Conservation (phyloP, 2,888 invertebrate species). For the Parnassius mnemosyne region DNA sequence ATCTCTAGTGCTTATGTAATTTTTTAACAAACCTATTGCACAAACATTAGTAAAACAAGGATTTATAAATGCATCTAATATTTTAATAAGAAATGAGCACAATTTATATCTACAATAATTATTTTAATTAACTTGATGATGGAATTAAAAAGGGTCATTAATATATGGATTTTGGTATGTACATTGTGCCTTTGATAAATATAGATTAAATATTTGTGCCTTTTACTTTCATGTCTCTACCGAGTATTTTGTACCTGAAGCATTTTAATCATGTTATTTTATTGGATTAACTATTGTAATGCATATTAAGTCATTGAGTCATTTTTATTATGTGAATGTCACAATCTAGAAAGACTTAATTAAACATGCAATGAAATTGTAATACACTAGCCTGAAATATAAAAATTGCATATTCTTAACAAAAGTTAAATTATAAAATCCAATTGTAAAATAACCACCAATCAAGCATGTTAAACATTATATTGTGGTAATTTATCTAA, state of each 20-base stretch:
- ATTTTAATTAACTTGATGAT: constrained; percentile 13
- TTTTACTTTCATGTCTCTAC: constrained; percentile 65
- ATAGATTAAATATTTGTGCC: constrained; percentile 73
- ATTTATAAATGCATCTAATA: background rate
- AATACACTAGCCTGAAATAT: too few relatives aligned
- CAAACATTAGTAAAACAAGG: too few relatives aligned
- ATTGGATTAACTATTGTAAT: constrained; percentile 1
- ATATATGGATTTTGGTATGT: constrained; percentile 59
- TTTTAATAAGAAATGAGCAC: background rate
- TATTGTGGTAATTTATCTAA: too few relatives aligned
- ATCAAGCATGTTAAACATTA: too few relatives aligned
- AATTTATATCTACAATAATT: constrained; percentile 1
- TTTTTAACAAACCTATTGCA: too few relatives aligned
- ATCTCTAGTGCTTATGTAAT: too few relatives aligned
- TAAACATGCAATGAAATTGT: too few relatives aligned
- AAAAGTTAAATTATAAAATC: too few relatives aligned
- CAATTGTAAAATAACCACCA: too few relatives aligned
- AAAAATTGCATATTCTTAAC: too few relatives aligned
- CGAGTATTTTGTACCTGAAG: constrained; percentile 67
- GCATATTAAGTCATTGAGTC: constrained; percentile 3
- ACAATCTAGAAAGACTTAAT: background rate
- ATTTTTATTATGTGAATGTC: background rate
- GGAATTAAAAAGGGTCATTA: constrained; percentile 21
- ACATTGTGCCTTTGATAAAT: constrained; percentile 72
- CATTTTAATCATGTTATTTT: constrained; percentile 16